Base-by-base conservation (phyloP, 2,797 vertebrate species). In the Rhinichthys osculus region DNA sequence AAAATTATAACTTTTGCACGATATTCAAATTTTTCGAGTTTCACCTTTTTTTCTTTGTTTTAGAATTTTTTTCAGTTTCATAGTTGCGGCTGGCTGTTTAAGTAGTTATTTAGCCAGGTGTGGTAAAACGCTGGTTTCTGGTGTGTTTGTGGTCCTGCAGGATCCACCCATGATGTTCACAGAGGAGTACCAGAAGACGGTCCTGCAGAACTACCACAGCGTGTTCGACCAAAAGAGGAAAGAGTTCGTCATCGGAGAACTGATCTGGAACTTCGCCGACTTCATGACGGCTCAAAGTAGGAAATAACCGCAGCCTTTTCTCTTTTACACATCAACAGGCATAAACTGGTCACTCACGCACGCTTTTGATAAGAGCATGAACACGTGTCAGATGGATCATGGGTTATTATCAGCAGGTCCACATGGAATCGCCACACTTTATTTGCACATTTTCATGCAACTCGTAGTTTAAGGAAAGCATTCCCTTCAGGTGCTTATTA, bases 211-310 rank as follows among this genome's bases (percentile, higher is more conserved):
- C 84, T 98, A 99, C 91, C 98, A 99, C 42, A 2, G 87, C 0
- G 92, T 96, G 64, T 96, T 99, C 3, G 97, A 99, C 92, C 93
- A 96, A 91, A 99, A 97, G 92, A 96, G 96, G 91, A 97, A 96
- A 87, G 94, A 97, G 30, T 98, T 96, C 0, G 94, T 99, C 71
- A 89, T 98, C 0, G 98, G 98, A 30, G 98, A 99, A 90, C 97
- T 99, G 90, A 97, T 99, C 91, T 99, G 98, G 98, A 99, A 99
- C 88, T 99, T 99, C 89, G 98, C 98, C 0, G 98, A 99, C 91
- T 99, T 99, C 91, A 97, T 99, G 97, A 99, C 98, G 0, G 82
- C 88, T 57, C 97, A 99, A 93, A 91, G 98, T 99, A 94, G 92
- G 93, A 54, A 87, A 52, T 8, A 6, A 23, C 35, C 27, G 0